Evolutionary conservation across 2,888 invertebrate species (phyloP).

Genomic region (Tridacna gigas): DNA sequence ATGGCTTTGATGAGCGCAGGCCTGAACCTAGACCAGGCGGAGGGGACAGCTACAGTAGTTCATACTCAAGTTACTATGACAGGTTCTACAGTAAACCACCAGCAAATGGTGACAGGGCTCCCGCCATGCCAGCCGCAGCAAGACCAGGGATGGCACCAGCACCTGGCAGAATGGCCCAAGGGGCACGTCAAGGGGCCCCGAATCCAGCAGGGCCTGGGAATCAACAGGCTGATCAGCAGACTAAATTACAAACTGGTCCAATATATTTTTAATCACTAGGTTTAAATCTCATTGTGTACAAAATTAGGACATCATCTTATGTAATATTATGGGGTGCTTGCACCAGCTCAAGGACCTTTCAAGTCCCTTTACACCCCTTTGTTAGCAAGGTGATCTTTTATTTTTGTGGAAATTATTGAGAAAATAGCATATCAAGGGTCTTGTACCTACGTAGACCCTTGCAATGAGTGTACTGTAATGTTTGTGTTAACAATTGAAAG

Average conservation of each 20-base stretch:
- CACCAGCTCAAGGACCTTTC: too few relatives aligned
- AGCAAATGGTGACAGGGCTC: constrained; percentile 34
- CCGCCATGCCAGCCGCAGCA: constrained; percentile 10
- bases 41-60: constrained; percentile 56
- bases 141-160: constrained; percentile 15
- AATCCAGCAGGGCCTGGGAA: constrained; percentile 7
- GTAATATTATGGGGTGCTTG: too few relatives aligned
- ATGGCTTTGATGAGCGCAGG: constrained; percentile 65
- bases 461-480: too few relatives aligned
- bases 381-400: too few relatives aligned
- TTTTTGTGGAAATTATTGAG: too few relatives aligned
- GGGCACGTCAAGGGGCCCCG: background rate
- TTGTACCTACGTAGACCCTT: too few relatives aligned
- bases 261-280: constrained; percentile 54
- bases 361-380: too few relatives aligned
- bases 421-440: too few relatives aligned
- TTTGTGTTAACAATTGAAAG: too few relatives aligned
- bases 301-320: background rate
- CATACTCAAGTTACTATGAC: constrained; percentile 69
- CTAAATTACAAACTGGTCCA: constrained; percentile 61
- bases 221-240: constrained; percentile 49
- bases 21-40: constrained; percentile 36
- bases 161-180: background rate
- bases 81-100: constrained; percentile 69
- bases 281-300: constrained; percentile 20